Base-by-base conservation (phyloP, 2,113 vertebrate species). In the Bufo gargarizans region DNA sequence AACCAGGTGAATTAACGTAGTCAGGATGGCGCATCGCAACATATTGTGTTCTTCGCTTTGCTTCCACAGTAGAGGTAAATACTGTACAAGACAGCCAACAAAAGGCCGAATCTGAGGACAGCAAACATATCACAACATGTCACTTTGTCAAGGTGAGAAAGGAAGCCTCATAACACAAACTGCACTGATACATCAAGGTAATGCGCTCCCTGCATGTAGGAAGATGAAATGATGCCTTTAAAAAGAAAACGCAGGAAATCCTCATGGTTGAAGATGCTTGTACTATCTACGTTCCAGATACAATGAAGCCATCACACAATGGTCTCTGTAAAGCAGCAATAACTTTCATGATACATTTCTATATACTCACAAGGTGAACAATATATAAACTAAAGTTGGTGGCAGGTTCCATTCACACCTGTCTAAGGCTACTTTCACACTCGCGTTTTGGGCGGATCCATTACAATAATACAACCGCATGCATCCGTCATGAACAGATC, bases 21-120 rank as follows among this genome's bases (percentile, higher is more conserved):
- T 99, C 84, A 99, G 93, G 92, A 99, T 99, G 91, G 98, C 98
- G 93, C 98, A 99, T 85, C 98, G 96, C 4, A 99, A 93, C 98
- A 99, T 99, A 93, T 99, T 99, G 92, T 99, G 98, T 86, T 99
- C 98, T 92, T 99, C 98, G 20, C 97, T 99, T 89, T 99, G 98
- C 91, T 99, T 99, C 98, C 98, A 99, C 83, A 99, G 97, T 2
- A 99, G 94, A 8, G 98, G 98, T 85, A 99, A 94, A 92, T 99
- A 99, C 86, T 99, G 98, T 87, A 99, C 96, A 91, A 99, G 93
- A 77, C 97, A 99, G 81, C 96, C 98, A 2, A 97, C 97, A 1
- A 98, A 96, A 0, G 97, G 98, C 13, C 96, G 94, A 91, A 99
- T 98, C 98, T 99, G 65, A 5, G 13, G 43, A 63, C 22, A 50